Conservation (phyloP, 1,140 invertebrate genomes). For the Hermatobates lingyangjiaoensis region DNA sequence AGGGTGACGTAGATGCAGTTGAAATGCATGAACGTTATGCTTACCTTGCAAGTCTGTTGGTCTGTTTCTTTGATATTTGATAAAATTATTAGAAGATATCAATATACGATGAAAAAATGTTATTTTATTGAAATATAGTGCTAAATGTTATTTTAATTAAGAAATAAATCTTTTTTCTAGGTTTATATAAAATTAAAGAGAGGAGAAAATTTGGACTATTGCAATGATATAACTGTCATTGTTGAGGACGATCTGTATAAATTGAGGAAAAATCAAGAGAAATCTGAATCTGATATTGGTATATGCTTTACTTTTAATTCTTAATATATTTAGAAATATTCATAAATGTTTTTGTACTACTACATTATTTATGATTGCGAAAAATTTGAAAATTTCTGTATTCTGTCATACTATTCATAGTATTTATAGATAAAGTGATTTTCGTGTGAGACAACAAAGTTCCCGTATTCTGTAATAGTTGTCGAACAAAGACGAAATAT, state of each 20-base stretch:
- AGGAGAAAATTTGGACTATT: conserved; percentile 78
- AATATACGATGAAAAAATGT: conserved; percentile 32
- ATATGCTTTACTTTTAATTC: conserved; percentile 5
- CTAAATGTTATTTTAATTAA: not conserved
- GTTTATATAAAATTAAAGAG: conserved; percentile 71
- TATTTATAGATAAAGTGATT: no score
- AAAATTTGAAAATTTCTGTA: no score
- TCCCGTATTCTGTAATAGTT: no score
- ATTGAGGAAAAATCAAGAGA: conserved; percentile 49
- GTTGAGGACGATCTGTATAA: conserved; percentile 88
- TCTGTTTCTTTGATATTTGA: conserved; percentile 76
- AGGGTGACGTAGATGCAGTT: conserved; percentile 77
- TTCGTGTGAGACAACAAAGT: no score
- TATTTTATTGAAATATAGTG: not conserved
- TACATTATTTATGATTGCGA: no score
- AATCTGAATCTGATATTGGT: conserved; percentile 37
- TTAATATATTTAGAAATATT: no score
- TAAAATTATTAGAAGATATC: conserved; percentile 93
- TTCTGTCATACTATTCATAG: no score
- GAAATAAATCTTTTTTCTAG: conserved; percentile 16
- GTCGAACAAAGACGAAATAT: no score
- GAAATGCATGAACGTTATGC: conserved; percentile 98
- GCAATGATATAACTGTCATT: conserved; percentile 93
- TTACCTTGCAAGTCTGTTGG: conserved; percentile 88
- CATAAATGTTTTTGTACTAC: no score